Conservation (phyloP, 2,797 vertebrate species). For the Rhinoraja longicauda region DNA sequence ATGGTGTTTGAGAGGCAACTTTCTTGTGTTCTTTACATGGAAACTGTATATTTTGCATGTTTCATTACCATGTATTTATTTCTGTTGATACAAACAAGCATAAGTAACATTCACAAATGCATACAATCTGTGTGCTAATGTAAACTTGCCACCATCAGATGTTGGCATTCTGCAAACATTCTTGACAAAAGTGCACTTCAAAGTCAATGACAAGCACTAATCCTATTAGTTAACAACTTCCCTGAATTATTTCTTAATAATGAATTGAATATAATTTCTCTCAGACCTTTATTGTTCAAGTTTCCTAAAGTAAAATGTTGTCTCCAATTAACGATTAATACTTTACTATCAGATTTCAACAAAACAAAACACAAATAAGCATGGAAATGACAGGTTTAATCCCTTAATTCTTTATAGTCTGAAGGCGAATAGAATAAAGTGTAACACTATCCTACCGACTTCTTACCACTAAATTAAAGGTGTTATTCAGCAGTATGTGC, state of each 20-base stretch:
- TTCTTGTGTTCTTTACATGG: not conserved
- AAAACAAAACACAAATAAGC: not conserved
- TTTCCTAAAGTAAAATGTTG: not conserved
- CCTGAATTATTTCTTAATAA: not conserved
- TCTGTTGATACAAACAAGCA: not conserved
- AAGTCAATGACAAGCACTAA: not conserved
- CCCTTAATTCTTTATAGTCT: not conserved
- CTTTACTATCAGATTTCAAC: not conserved
- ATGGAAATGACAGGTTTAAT: not conserved
- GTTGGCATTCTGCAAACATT: not conserved
- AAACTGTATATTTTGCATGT: too few species aligned
- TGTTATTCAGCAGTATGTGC: not conserved
- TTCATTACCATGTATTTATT: too few species aligned
- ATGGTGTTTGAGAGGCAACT: too few species aligned
- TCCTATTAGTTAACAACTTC: not conserved
- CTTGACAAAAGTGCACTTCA: not conserved
- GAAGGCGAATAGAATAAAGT: not conserved
- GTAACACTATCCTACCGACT: not conserved
- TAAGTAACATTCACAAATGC: not conserved
- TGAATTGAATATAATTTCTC: not conserved
- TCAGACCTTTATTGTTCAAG: not conserved
- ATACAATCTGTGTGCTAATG: not conserved
- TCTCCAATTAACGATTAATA: constrained; percentile 15
- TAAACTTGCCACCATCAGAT: not conserved
- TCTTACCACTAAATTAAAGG: not conserved